Conservation (phyloP, 2,113 vertebrate genomes). For the Corythoichthys intestinalis region DNA sequence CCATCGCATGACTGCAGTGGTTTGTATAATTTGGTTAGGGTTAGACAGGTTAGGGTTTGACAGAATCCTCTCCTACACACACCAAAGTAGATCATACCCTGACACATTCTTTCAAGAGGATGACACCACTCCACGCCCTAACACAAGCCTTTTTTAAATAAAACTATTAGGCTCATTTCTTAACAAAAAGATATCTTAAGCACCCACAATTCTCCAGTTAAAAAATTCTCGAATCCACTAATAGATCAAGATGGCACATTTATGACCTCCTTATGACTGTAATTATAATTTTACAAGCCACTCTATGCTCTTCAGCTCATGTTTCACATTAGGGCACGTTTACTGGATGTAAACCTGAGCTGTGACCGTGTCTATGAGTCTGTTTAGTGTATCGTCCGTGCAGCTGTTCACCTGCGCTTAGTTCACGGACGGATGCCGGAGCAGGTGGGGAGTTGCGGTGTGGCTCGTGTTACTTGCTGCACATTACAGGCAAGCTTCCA, state of each 20-base stretch:
- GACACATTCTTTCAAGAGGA: constrained; percentile 31
- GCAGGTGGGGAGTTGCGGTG: constrained; percentile 39
- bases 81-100: constrained; percentile 23
- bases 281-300: constrained; percentile 21
- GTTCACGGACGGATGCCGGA: constrained; percentile 27
- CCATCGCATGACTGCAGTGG: constrained; percentile 56
- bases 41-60: background rate
- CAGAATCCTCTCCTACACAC: constrained; percentile 21
- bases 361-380: constrained; percentile 2
- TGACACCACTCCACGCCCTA: constrained; percentile 49
- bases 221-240: constrained; percentile 12
- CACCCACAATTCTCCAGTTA: constrained; percentile 2
- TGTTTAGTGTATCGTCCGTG: background rate
- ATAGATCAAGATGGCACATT: constrained; percentile 23
- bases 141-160: constrained; percentile 17
- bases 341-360: constrained; percentile 16
- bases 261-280: constrained; percentile 17
- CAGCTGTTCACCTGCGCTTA: constrained; percentile 54
- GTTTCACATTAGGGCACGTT: constrained; percentile 28
- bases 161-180: constrained; percentile 21
- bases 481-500: constrained; percentile 1
- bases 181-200: constrained; percentile 19
- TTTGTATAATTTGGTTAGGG: constrained; percentile 48
- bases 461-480: background rate
- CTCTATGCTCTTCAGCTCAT: constrained; percentile 8